Evolutionary conservation across 2,888 invertebrate species (phyloP).

Genomic region (Ormia ochracea): DNA sequence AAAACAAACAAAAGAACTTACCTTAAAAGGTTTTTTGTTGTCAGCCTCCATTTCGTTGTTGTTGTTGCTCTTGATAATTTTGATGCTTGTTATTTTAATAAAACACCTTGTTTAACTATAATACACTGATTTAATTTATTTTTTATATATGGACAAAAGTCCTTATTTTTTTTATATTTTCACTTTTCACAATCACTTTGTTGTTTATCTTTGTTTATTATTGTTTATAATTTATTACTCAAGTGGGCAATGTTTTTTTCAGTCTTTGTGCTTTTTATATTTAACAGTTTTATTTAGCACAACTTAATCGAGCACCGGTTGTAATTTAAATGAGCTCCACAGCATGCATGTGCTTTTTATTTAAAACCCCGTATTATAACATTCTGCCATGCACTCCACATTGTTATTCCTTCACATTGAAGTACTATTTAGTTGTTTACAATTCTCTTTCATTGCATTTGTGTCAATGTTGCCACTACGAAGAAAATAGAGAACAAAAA

Average conservation of each 20-base stretch:
- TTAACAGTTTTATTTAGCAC: slow-evolving; percentile 46
- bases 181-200: not conserved
- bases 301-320: slow-evolving; percentile 64
- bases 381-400: not conserved
- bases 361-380: slow-evolving; percentile 59
- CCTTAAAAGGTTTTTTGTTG: slow-evolving; percentile 69
- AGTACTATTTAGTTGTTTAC: not conserved
- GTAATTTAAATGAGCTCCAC: slow-evolving; percentile 64
- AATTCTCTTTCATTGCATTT: not conserved
- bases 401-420: slow-evolving; percentile 4
- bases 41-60: slow-evolving; percentile 65
- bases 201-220: slow-evolving; percentile 1
- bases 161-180: not conserved
- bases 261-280: slow-evolving; percentile 7
- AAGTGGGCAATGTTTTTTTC: not conserved
- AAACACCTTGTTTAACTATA: not conserved
- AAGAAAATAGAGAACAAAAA: too few species aligned
- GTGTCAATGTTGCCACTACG: too few species aligned
- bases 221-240: slow-evolving; percentile 23
- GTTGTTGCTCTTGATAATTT: slow-evolving; percentile 26
- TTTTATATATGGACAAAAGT: not conserved
- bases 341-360: slow-evolving; percentile 55
- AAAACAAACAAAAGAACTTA: slow-evolving; percentile 51
- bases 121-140: not conserved
- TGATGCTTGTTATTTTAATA: not conserved